Conservation (phyloP, 53 echinoderm and acorn worm genomes). For the Echinometra lucunter region DNA sequence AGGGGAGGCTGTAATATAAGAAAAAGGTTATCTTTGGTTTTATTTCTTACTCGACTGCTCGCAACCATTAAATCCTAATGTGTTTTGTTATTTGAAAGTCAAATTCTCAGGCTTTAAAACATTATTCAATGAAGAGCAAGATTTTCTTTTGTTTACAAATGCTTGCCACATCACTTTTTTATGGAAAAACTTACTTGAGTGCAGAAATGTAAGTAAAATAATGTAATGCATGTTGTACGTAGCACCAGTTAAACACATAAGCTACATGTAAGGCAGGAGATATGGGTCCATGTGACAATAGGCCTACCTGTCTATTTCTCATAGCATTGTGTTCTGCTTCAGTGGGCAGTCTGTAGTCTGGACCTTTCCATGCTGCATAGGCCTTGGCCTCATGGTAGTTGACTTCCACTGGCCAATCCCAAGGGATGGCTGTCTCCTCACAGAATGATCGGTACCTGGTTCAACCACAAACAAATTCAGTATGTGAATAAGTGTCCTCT, state of each 20-base stretch:
- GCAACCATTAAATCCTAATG: too few species aligned
- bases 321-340: conserved; percentile 94
- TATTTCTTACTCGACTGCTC: too few species aligned
- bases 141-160: background rate
- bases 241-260: background rate
- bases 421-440: conserved; percentile 85
- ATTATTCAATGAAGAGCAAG: too few species aligned
- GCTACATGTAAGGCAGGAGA: background rate
- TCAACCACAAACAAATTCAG: too few species aligned
- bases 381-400: conserved; percentile 96
- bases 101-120: too few species aligned
- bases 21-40: too few species aligned
- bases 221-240: background rate
- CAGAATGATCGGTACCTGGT: conserved; percentile 81
- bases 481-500: too few species aligned
- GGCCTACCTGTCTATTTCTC: conserved; percentile 75
- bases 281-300: too few species aligned
- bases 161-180: too few species aligned
- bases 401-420: conserved; percentile 94
- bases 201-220: background rate
- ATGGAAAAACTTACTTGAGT: too few species aligned
- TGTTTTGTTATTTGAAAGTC: too few species aligned
- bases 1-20: background rate
- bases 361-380: conserved; percentile 89
- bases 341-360: conserved; percentile 81